A percentile compares a stretch with the other conserved stretches of the same genome.
phyloP scores from a whole-genome alignment of 2,888 invertebrate species.

The Allophyes oxyacanthae region DNA sequence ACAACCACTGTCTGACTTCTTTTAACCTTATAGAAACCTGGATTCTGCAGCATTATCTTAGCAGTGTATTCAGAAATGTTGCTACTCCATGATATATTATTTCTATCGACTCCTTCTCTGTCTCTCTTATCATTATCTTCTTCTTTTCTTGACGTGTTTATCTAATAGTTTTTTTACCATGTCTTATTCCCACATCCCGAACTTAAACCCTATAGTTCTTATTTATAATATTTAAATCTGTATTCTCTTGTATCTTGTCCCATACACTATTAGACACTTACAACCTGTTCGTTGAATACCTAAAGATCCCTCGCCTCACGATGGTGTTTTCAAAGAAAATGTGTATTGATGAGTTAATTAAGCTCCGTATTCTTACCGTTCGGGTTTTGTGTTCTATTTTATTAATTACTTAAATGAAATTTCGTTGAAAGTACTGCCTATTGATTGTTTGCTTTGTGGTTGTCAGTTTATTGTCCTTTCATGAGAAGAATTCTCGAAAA shows the following conservation, averaged over 20 bases:
- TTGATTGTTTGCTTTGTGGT: conserved; percentile 30
- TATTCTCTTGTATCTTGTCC: conserved; percentile 43
- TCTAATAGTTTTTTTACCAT: background rate
- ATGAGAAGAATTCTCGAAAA: conserved; percentile 11
- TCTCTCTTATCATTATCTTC: background rate
- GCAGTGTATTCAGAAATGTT: background rate
- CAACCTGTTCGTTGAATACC: conserved; percentile 68
- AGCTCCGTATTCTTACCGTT: conserved; percentile 54
- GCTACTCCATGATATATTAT: too few species aligned
- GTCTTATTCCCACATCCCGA: background rate
- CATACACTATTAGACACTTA: conserved; percentile 59
- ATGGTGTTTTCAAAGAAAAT: conserved; percentile 74
- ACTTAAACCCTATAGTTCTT: too few species aligned
- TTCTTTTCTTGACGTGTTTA: too few species aligned
- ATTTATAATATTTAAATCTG: conserved; percentile 1
- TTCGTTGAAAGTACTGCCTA: conserved; percentile 20
- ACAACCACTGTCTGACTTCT: background rate
- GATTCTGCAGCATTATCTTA: background rate
- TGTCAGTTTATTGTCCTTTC: conserved; percentile 26
- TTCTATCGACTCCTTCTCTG: too few species aligned
- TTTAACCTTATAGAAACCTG: too few species aligned
- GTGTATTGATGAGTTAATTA: conserved; percentile 82
- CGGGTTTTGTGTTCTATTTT: conserved; percentile 41
- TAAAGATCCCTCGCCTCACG: conserved; percentile 68
- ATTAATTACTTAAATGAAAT: conserved; percentile 31